These are phyloP conservation scores for Sitta europaea DNA, from an alignment of 2,113 vertebrate species.

Conservation along the genomic window DNA sequence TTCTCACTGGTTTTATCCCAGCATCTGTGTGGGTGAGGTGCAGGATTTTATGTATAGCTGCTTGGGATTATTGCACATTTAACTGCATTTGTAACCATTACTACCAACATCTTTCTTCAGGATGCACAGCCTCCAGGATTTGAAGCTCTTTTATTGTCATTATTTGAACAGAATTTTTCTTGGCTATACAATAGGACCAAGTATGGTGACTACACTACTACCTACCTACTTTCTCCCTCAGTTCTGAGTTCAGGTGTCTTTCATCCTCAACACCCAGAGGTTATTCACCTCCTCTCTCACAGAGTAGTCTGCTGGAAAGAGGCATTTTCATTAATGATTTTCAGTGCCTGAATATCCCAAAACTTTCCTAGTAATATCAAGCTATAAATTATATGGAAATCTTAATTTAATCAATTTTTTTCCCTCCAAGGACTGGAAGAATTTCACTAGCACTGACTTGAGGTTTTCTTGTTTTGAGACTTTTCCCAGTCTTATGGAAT, in stretches of 20 bases:
- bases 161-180: not conserved
- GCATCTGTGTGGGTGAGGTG: not conserved
- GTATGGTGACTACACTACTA: too few species aligned
- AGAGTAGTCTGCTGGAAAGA: not conserved
- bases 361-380: not conserved
- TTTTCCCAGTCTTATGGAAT: not conserved
- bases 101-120: not conserved
- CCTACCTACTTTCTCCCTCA: not conserved
- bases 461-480: not conserved
- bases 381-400: not conserved
- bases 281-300: not conserved
- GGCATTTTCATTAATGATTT: not conserved
- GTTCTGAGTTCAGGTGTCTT: not conserved
- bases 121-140: not conserved
- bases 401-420: not conserved
- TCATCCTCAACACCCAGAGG: not conserved
- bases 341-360: not conserved
- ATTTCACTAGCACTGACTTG: not conserved
- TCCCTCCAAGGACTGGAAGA: not conserved
- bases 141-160: fast-evolving
- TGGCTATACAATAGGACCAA: not conserved
- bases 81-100: not conserved
- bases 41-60: not conserved
- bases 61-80: not conserved
- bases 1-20: not conserved